phyloP scores from a whole-genome alignment of 2,888 invertebrate species.

The Amphipyra tragopoginis region DNA sequence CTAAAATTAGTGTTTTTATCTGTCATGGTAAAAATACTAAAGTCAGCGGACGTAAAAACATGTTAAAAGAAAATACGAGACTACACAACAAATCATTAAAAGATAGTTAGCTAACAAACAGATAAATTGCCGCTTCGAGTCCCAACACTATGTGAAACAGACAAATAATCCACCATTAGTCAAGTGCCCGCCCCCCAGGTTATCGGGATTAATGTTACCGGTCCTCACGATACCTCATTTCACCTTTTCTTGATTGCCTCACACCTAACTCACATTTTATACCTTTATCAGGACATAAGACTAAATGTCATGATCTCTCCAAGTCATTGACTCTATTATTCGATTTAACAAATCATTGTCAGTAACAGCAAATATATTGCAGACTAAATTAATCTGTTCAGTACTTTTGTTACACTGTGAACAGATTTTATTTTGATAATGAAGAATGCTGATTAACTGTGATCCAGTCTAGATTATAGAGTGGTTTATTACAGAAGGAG shows the following conservation, averaged over 20 bases:
- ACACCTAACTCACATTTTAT: constrained; percentile 54
- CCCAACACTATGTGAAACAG: constrained; percentile 67
- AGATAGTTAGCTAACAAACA: constrained; percentile 57
- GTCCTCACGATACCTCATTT: constrained; percentile 67
- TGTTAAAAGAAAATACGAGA: constrained; percentile 2
- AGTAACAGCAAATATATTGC: constrained; percentile 39
- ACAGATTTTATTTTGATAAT: constrained; percentile 43
- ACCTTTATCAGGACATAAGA: constrained; percentile 44
- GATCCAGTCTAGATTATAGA: constrained; percentile 48
- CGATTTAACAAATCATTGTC: constrained; percentile 40
- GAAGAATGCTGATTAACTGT: constrained; percentile 43
- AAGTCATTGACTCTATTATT: constrained; percentile 16
- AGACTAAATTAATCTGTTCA: constrained; percentile 40
- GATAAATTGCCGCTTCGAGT: constrained; percentile 56
- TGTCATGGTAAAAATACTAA: too few relatives aligned
- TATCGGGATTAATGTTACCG: constrained; percentile 71
- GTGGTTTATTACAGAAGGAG: constrained; percentile 45
- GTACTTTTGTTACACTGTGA: constrained; percentile 42
- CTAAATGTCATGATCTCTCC: constrained; percentile 29
- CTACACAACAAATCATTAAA: constrained; percentile 47
- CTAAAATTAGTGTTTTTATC: too few relatives aligned
- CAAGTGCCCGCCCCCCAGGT: constrained; percentile 70
- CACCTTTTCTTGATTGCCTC: constrained; percentile 69
- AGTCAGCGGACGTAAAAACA: too few relatives aligned
- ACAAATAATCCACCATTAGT: constrained; percentile 77